phyloP scores from a whole-genome alignment of 1,140 invertebrate species.

The Drosophila quadrilineata region DNA sequence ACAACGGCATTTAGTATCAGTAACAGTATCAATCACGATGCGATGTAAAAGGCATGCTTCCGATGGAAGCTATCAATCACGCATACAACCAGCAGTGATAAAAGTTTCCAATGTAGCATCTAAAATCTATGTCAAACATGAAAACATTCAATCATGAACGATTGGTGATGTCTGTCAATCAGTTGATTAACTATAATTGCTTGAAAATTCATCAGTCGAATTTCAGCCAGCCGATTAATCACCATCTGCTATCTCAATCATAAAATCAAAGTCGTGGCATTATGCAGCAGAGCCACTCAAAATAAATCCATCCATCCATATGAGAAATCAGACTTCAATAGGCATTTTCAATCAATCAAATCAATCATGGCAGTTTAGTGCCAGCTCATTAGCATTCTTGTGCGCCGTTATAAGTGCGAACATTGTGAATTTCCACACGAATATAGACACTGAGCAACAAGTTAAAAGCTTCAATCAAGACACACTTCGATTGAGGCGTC shows the following conservation, averaged over 20 bases:
- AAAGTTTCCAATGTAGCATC: neutral
- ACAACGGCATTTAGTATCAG: neutral
- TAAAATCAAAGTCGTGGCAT: too few relatives aligned
- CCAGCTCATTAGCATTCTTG: constrained; percentile 51
- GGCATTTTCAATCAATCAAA: constrained; percentile 7
- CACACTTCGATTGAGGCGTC: constrained; percentile 33
- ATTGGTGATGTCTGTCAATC: too few relatives aligned
- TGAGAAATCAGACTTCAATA: neutral
- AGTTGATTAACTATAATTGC: too few relatives aligned
- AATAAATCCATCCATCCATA: neutral
- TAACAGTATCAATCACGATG: neutral
- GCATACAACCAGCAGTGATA: too few relatives aligned
- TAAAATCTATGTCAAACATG: too few relatives aligned
- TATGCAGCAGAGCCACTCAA: too few relatives aligned
- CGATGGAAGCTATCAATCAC: too few relatives aligned
- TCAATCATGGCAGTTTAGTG: constrained; percentile 31
- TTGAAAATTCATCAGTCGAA: too few relatives aligned
- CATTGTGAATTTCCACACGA: neutral
- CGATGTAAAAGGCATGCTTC: neutral
- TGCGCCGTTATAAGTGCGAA: neutral
- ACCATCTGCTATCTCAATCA: too few relatives aligned
- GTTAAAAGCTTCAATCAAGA: constrained; percentile 35
- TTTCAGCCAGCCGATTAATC: too few relatives aligned
- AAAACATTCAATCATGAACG: too few relatives aligned
- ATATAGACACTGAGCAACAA: neutral